Percentiles rank a stretch among this genome's conserved stretches.
Conservation (phyloP, 2,797 vertebrate species). For the Ctenochaetus hawaiiensis region DNA sequence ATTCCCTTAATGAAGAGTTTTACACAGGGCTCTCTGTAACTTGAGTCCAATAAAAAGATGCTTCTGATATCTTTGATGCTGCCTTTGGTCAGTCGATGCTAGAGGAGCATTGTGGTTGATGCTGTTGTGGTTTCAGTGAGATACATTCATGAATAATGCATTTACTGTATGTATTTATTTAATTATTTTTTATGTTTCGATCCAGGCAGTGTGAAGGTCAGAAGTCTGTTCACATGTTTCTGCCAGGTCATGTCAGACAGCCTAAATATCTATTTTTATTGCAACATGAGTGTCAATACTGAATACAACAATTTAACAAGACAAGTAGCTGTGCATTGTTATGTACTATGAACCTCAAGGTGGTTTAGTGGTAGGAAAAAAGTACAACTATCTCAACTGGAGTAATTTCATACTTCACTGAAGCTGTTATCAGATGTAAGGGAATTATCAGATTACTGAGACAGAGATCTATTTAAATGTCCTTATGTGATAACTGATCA, state of each 20-base stretch:
- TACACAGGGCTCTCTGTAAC: neutral
- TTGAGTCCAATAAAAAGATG: neutral
- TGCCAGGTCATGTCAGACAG: neutral
- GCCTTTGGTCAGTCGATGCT: neutral
- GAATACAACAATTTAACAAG: neutral
- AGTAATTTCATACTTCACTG: constrained; percentile 3
- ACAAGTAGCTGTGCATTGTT: neutral
- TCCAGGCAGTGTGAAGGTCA: neutral
- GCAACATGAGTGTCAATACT: neutral
- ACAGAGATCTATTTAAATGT: neutral
- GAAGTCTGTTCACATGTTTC: neutral
- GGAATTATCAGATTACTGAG: constrained; percentile 16
- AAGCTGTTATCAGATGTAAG: constrained; percentile 1
- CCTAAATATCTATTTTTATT: neutral
- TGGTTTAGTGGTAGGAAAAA: neutral
- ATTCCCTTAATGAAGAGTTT: constrained; percentile 2
- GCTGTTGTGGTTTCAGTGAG: neutral
- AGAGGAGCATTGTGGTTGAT: neutral
- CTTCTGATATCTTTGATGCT: neutral
- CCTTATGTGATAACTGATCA: constrained; percentile 31
- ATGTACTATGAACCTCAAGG: neutral
- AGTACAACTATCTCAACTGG: neutral
- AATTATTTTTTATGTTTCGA: neutral
- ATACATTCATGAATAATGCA: constrained; percentile 15
- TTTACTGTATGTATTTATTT: constrained; percentile 8